A percentile compares a stretch with the other conserved stretches of the same genome.
Evolutionary conservation across 2,113 vertebrate species (phyloP).

Genomic region (Hemibagrus wyckioides): DNA sequence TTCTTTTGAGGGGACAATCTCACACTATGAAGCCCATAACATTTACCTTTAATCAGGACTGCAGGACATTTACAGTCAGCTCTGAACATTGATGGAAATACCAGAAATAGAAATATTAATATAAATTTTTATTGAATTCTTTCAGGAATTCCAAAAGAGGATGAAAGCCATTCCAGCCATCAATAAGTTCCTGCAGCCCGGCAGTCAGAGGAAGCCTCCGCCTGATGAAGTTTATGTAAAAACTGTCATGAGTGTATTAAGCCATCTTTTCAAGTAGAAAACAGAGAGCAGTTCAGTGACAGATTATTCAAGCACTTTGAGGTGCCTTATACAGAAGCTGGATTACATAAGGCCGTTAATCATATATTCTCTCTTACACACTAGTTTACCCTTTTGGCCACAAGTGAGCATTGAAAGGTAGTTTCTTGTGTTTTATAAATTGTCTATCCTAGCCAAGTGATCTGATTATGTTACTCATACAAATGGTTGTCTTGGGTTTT

Average conservation of each 20-base stretch:
- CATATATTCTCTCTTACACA: neutral
- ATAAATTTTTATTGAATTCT: neutral
- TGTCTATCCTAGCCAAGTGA: neutral
- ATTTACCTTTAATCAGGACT: neutral
- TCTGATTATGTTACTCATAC: neutral
- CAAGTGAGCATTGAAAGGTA: neutral
- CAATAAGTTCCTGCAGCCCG: constrained; percentile 82
- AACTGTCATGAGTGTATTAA: constrained; percentile 65
- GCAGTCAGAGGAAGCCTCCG: constrained; percentile 81
- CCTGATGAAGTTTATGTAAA: constrained; percentile 67
- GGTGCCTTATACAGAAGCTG: neutral
- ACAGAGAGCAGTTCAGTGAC: neutral
- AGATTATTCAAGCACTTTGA: neutral
- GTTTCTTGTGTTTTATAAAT: neutral
- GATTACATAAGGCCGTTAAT: neutral
- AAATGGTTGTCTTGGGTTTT: neutral
- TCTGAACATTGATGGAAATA: neutral
- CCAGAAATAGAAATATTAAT: constrained; percentile 3
- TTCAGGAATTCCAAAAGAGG: constrained; percentile 84
- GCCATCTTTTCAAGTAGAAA: constrained; percentile 32
- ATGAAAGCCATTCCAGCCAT: constrained; percentile 76
- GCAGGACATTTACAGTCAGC: neutral
- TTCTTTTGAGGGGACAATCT: neutral
- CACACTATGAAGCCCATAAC: neutral
- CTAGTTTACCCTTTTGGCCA: neutral